Base-by-base conservation (phyloP, 2,797 vertebrate genomes). In the Anas capensis region DNA sequence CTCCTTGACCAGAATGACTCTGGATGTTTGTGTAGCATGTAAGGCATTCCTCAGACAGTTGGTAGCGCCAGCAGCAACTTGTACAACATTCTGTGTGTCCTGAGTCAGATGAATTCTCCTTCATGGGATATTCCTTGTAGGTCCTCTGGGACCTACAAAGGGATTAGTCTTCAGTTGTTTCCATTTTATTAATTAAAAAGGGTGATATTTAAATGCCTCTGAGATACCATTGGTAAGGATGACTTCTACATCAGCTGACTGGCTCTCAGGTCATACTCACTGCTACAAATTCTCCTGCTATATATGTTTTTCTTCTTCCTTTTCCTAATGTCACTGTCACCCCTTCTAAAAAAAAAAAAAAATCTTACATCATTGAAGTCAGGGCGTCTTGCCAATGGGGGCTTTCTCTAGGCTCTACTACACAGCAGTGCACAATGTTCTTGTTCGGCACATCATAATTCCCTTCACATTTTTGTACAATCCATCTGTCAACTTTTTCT, bases 1-100 rank as follows among this genome's bases (percentile, higher is more conserved):
- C 69, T 95, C 92, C 96, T 97, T 97, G 95, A 93, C 92, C 91
- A 79, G 42, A 78, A 46, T 51, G 88, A 87, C 75, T 91, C 78
- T 86, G 65, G 57, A 75, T 90, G 57, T 72, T 88, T 48, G 7
- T 18, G 31, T 7, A 40, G 64, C 42, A 26, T 87, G 29, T 42
- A 33, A 85, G 36, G 53, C 84, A 75, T 65, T 61, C 72, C 49
- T 94, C 49, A 92, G 69, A 66, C 61, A 44, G 29, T 65, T 82
- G 44, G 46, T 33, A 95, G 33, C 10, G 46, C 40, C 65, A 81
- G 84, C 29, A 86, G 58, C 58, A 79, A 93, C 78, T 61, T 53
- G 64, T 93, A 62, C 40, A 70, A 60, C 57, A 64, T 87, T 94
- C 38, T 81, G 4, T 61, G 44, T 11, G 61, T 82, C 72, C 61